phyloP scores from a whole-genome alignment of 2,113 vertebrate species.

The Ptyas mucosa region DNA sequence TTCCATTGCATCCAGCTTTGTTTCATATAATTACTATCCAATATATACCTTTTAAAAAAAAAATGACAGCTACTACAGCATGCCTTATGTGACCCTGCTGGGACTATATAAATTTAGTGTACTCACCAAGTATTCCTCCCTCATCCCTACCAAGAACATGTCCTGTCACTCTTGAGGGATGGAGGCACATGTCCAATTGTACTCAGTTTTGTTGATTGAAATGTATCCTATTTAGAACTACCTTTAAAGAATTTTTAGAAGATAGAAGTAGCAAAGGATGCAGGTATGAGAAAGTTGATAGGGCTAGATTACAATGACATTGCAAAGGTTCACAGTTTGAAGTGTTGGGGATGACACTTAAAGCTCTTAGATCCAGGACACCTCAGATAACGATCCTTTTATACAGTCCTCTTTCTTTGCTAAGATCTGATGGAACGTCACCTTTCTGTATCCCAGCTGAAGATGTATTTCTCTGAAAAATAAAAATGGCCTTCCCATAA shows the following conservation, averaged over 20 bases:
- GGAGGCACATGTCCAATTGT: background rate
- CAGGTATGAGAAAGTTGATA: background rate
- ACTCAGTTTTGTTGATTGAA: background rate
- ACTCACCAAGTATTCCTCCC: background rate
- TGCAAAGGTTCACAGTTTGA: background rate
- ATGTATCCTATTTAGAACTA: background rate
- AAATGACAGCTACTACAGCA: background rate
- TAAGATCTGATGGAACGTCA: background rate
- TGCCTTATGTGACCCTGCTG: background rate
- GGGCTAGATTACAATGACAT: background rate
- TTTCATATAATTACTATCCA: background rate
- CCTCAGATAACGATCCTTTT: background rate
- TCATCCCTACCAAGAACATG: background rate
- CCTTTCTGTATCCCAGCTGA: background rate
- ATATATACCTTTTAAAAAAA: background rate
- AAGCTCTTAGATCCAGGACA: background rate
- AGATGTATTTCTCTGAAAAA: background rate
- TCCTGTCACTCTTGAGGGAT: background rate
- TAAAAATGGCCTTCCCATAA: background rate
- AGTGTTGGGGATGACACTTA: background rate
- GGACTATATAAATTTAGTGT: background rate
- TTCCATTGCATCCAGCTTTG: background rate
- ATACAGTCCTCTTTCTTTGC: background rate
- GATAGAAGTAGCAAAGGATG: background rate
- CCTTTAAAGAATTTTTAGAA: background rate